Evolutionary conservation across 2,888 invertebrate genomes (phyloP).

Genomic region (Phalera bucephala): DNA sequence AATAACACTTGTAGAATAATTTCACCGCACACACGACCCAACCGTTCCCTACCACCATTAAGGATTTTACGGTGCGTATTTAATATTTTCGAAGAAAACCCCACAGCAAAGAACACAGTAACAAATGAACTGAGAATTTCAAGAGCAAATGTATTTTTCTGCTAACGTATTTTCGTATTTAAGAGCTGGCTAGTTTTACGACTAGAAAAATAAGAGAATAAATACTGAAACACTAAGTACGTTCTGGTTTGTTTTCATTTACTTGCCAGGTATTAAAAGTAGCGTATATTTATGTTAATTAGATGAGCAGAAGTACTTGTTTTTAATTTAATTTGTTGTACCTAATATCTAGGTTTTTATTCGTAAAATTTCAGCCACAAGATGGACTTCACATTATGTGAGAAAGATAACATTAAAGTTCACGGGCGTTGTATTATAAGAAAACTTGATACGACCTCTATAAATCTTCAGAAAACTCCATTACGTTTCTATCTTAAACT

Average conservation of each 20-base stretch:
- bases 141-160: not conserved
- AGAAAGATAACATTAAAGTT: no score
- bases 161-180: not conserved
- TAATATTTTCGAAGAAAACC: constrained; percentile 26
- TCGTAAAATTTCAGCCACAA: no score
- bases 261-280: no score
- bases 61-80: constrained; percentile 18
- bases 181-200: not conserved
- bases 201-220: not conserved
- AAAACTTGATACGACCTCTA: no score
- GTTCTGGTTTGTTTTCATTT: not conserved
- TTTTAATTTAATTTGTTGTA: no score
- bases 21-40: constrained; percentile 10
- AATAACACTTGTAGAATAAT: constrained; percentile 22
- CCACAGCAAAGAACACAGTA: constrained; percentile 7
- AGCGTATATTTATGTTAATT: no score
- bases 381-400: no score
- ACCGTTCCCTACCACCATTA: constrained; percentile 22
- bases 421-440: no score
- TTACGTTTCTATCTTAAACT: no score
- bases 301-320: no score
- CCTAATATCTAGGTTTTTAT: no score
- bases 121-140: constrained; percentile 7
- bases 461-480: no score
- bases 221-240: not conserved